Evolutionary conservation across 2,888 invertebrate genomes (phyloP).

Genomic region (Onthophagus sagittarius): DNA sequence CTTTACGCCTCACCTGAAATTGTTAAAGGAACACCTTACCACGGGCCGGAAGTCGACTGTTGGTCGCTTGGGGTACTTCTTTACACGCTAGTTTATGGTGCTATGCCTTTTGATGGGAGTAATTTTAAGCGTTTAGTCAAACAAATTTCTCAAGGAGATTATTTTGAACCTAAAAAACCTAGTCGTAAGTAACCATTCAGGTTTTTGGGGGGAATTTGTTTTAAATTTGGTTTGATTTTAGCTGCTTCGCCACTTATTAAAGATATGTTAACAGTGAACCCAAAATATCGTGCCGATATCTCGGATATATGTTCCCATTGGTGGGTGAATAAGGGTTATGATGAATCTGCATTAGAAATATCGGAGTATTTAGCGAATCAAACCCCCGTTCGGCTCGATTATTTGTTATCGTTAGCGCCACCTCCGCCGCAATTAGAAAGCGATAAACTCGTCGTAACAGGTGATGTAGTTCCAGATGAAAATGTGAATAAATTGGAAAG

Average conservation of each 20-base stretch:
- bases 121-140: constrained; percentile 95
- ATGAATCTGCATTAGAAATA: constrained; percentile 75
- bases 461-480: constrained; percentile 43
- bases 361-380: constrained; percentile 87
- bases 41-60: constrained; percentile 93
- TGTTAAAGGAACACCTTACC: constrained; percentile 93
- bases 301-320: constrained; percentile 92
- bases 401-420: constrained; percentile 81
- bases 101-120: constrained; percentile 99
- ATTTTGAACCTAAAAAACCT: constrained; percentile 92
- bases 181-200: constrained; percentile 62
- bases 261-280: constrained; percentile 91
- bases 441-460: constrained; percentile 68
- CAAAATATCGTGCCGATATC: constrained; percentile 84
- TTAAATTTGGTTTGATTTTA: constrained; percentile 45
- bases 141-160: constrained; percentile 96
- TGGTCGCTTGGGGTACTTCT: constrained; percentile 96
- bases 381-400: constrained; percentile 84
- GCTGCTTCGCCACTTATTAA: constrained; percentile 92
- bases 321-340: constrained; percentile 92
- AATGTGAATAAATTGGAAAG: constrained; percentile 39
- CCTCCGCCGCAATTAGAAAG: constrained; percentile 69
- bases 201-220: constrained; percentile 11
- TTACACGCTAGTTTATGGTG: constrained; percentile 97
- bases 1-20: constrained; percentile 97